Conservation (phyloP, 2,888 invertebrate species). For the Euzophera pinguis region DNA sequence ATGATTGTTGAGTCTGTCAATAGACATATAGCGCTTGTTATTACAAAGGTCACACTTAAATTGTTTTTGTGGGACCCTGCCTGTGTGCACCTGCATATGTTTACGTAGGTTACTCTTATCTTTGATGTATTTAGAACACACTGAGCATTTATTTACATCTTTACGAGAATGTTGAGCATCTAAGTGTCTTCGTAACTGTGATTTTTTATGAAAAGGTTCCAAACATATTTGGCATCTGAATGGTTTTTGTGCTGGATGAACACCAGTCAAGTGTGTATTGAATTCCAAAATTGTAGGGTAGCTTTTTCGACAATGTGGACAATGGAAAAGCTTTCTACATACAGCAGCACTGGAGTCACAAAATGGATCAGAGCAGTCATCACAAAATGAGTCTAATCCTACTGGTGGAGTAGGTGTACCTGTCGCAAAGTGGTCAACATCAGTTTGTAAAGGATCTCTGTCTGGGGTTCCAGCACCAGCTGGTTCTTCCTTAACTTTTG, state of each 20-base stretch:
- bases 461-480: slow-evolving; percentile 65
- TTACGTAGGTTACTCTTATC: slow-evolving; percentile 77
- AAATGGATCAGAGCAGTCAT: slow-evolving; percentile 76
- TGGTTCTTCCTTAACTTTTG: slow-evolving; percentile 72
- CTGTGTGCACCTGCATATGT: slow-evolving; percentile 79
- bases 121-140: slow-evolving; percentile 78
- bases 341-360: slow-evolving; percentile 69
- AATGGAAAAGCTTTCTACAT: slow-evolving; percentile 75
- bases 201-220: slow-evolving; percentile 75
- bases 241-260: slow-evolving; percentile 75
- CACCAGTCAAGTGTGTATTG: slow-evolving; percentile 74
- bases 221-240: slow-evolving; percentile 77
- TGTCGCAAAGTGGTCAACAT: slow-evolving; percentile 56
- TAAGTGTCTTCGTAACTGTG: slow-evolving; percentile 72
- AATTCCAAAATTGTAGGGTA: slow-evolving; percentile 76
- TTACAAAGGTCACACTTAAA: slow-evolving; percentile 78
- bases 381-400: slow-evolving; percentile 71
- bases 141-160: slow-evolving; percentile 77
- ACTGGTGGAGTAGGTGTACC: slow-evolving; percentile 62
- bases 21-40: slow-evolving; percentile 76
- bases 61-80: slow-evolving; percentile 74
- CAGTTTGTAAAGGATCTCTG: slow-evolving; percentile 60
- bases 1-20: slow-evolving; percentile 75
- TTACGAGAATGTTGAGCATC: slow-evolving; percentile 74
- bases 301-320: slow-evolving; percentile 77